A percentile compares a stretch with the other conserved stretches of the same genome.
Evolutionary conservation across 2,797 vertebrate genomes (phyloP).

Genomic region (Botia kubotai): DNA sequence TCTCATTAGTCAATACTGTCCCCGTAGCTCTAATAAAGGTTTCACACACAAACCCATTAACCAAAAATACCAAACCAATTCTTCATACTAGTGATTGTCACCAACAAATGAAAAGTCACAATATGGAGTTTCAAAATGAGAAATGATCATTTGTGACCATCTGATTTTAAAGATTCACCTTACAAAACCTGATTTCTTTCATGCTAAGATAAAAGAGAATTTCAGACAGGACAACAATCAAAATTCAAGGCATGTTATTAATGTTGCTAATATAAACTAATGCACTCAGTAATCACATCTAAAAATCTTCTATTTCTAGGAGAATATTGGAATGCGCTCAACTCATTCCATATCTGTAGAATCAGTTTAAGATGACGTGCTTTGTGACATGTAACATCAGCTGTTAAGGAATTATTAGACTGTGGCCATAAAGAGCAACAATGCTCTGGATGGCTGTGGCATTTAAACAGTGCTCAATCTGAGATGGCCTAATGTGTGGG

Average conservation of each 20-base stretch:
- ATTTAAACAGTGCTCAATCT: constrained; percentile 28
- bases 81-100: constrained; percentile 14
- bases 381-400: constrained; percentile 3
- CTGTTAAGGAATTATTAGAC: neutral
- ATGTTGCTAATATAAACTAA: neutral
- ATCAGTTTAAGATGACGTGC: neutral
- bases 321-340: neutral
- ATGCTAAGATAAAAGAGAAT: neutral
- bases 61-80: constrained; percentile 31
- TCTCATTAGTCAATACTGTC: constrained; percentile 38
- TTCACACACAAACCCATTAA: constrained; percentile 39
- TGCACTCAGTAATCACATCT: neutral
- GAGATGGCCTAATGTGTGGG: neutral
- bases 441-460: neutral
- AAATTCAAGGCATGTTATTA: neutral
- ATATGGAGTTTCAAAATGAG: neutral
- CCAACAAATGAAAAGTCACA: constrained; percentile 11
- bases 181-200: neutral
- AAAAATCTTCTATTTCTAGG: neutral
- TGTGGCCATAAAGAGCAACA: neutral
- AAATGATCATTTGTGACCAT: neutral
- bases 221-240: neutral
- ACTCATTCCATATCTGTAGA: neutral
- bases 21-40: constrained; percentile 36
- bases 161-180: neutral